phyloP scores from a whole-genome alignment of 2,797 vertebrate species.

The Rhinichthys osculus region DNA sequence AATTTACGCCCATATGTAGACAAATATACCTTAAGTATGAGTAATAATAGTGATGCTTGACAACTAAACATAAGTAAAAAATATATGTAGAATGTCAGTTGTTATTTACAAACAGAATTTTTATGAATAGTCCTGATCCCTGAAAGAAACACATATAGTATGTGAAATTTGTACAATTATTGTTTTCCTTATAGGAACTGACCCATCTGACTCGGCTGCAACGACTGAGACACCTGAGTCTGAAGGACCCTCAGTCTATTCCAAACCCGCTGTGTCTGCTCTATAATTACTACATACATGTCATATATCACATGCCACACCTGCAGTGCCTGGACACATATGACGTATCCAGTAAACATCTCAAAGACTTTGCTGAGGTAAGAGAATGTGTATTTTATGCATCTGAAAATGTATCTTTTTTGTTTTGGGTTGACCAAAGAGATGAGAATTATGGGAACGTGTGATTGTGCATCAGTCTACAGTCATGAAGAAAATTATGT shows the following conservation, averaged over 20 bases:
- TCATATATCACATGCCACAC: constrained; percentile 87
- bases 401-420: neutral
- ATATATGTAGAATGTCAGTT: neutral
- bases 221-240: constrained; percentile 79
- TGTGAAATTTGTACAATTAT: neutral
- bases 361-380: constrained; percentile 89
- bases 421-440: neutral
- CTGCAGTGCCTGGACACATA: constrained; percentile 85
- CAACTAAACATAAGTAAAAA: neutral
- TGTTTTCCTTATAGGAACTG: constrained; percentile 80
- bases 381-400: constrained; percentile 19
- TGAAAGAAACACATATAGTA: neutral
- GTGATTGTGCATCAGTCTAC: constrained; percentile 75
- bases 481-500: constrained; percentile 91
- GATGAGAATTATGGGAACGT: constrained; percentile 30
- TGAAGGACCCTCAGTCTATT: constrained; percentile 84
- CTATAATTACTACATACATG: constrained; percentile 87
- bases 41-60: neutral
- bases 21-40: neutral
- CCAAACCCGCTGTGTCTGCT: constrained; percentile 88
- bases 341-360: constrained; percentile 80
- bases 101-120: neutral
- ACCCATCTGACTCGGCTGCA: constrained; percentile 78
- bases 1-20: neutral
- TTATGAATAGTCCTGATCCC: neutral